phyloP scores from a whole-genome alignment of 2,888 invertebrate genomes.

The Aplocera efformata region DNA sequence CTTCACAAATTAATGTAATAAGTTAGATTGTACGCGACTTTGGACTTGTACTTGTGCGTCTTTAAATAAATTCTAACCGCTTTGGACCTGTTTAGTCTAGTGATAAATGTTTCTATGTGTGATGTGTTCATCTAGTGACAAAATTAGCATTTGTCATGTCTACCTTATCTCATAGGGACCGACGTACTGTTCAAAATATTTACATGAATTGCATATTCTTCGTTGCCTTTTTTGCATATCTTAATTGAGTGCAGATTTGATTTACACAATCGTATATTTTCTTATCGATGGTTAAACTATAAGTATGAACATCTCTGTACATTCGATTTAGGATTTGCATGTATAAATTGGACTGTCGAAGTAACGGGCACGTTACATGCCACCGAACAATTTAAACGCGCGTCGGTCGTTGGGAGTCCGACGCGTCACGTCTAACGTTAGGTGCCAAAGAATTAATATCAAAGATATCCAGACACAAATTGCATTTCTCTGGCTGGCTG shows the following conservation, averaged over 20 bases:
- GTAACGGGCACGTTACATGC: constrained; percentile 44
- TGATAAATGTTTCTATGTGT: constrained; percentile 73
- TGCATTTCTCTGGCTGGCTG: constrained; percentile 62
- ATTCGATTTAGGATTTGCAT: constrained; percentile 28
- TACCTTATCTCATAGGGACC: constrained; percentile 54
- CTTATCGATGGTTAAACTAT: constrained; percentile 38
- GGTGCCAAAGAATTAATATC: constrained; percentile 80
- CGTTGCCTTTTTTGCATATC: constrained; percentile 61
- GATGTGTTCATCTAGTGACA: constrained; percentile 75
- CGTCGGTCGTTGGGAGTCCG: constrained; percentile 30
- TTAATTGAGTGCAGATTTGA: constrained; percentile 48
- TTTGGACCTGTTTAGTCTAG: constrained; percentile 70
- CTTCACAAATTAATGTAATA: constrained; percentile 73
- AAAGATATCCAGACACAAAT: constrained; percentile 71
- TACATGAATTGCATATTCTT: constrained; percentile 59
- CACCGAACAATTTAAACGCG: constrained; percentile 43
- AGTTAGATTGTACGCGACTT: constrained; percentile 60
- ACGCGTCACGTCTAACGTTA: constrained; percentile 43
- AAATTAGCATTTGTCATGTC: constrained; percentile 63
- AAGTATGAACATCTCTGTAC: constrained; percentile 29
- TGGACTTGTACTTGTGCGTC: constrained; percentile 55
- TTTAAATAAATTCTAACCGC: constrained; percentile 55
- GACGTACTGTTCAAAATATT: constrained; percentile 39
- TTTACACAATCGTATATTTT: constrained; percentile 41
- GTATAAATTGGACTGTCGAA: constrained; percentile 26